Evolutionary conservation across 2,113 vertebrate genomes (phyloP).

Genomic region (Catharus bicknelli): DNA sequence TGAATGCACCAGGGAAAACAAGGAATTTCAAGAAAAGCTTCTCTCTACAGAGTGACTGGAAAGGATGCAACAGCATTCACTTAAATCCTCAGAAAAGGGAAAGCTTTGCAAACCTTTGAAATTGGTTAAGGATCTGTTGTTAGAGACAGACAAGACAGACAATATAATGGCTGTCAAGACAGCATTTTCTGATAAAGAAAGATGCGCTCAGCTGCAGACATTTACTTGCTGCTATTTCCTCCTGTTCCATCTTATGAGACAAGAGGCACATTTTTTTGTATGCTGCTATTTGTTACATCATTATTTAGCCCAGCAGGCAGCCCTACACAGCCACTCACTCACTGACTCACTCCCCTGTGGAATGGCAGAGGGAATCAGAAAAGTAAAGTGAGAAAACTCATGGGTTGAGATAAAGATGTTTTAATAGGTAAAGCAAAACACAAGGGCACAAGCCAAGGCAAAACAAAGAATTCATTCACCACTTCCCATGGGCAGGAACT

Average conservation of each 20-base stretch:
- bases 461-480: not conserved
- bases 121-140: not conserved
- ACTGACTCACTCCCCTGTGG: not conserved
- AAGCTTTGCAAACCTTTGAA: not conserved
- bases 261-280: not conserved
- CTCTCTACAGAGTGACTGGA: not conserved
- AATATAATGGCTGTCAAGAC: not conserved
- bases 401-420: not conserved
- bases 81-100: not conserved
- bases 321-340: not conserved
- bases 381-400: not conserved
- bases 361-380: not conserved
- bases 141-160: not conserved
- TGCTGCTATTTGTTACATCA: not conserved
- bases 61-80: not conserved
- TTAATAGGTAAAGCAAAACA: not conserved
- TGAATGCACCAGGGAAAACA: not conserved
- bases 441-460: not conserved
- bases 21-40: not conserved
- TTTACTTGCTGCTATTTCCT: not conserved
- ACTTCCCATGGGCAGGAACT: not conserved
- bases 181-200: not conserved
- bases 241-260: not conserved
- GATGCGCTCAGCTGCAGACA: not conserved
- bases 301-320: not conserved